phyloP scores from a whole-genome alignment of 2,888 invertebrate genomes.

The Barypeithes pellucidus region DNA sequence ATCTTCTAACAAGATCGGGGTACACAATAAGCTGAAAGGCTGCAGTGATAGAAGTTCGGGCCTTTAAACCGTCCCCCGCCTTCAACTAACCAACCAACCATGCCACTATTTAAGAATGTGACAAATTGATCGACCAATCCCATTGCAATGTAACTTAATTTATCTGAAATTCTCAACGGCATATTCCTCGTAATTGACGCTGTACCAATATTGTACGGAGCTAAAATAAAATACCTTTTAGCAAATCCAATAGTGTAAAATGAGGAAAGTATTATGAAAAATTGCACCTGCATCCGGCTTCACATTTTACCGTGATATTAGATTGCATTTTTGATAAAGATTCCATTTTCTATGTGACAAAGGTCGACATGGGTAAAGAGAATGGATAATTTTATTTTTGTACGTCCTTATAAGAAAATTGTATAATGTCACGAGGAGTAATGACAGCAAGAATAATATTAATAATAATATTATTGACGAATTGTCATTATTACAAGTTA shows the following conservation, averaged over 20 bases:
- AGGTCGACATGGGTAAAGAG: neutral
- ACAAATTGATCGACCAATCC: too few species aligned
- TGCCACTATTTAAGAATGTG: too few species aligned
- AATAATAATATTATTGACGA: too few species aligned
- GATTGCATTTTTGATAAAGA: conserved; percentile 1
- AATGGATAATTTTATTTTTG: neutral
- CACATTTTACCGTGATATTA: conserved; percentile 17
- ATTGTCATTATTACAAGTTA: too few species aligned
- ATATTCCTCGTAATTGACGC: neutral
- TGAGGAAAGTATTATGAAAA: conserved; percentile 26
- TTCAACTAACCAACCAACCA: too few species aligned
- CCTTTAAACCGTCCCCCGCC: too few species aligned
- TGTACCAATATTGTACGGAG: neutral
- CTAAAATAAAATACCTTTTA: neutral
- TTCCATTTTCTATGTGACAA: neutral
- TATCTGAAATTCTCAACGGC: neutral
- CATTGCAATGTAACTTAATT: neutral
- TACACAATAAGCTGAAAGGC: too few species aligned
- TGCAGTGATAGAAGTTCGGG: too few species aligned
- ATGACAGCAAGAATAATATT: too few species aligned
- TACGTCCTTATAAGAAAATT: too few species aligned
- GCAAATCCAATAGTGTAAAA: conserved; percentile 9
- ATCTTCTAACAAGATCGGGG: too few species aligned
- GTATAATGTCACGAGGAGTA: too few species aligned
- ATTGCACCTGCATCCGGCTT: conserved; percentile 16